Conservation (phyloP, 2,113 vertebrate species). For the Corythoichthys haematopterus region DNA sequence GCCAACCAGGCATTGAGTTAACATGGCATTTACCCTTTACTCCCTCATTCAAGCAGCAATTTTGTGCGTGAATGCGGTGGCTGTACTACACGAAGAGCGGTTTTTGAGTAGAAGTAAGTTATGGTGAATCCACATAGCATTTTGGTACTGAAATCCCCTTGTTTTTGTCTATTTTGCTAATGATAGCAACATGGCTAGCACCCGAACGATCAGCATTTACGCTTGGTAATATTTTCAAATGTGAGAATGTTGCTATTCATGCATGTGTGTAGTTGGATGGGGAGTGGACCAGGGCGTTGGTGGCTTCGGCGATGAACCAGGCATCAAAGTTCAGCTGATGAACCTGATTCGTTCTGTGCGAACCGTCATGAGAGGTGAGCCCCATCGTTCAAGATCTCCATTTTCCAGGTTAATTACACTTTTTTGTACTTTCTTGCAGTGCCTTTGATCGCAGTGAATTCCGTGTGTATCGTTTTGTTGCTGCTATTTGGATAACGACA, state of each 20-base stretch:
- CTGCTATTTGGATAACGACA: conserved; percentile 84
- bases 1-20: conserved; percentile 10
- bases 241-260: background rate
- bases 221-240: too few species aligned
- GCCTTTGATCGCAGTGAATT: conserved; percentile 89
- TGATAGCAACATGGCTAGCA: conserved; percentile 11
- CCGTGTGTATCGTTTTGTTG: conserved; percentile 85
- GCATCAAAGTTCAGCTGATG: conserved; percentile 89
- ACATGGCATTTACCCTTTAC: conserved; percentile 92
- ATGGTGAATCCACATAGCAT: background rate
- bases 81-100: conserved; percentile 91
- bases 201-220: background rate
- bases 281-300: conserved; percentile 90
- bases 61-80: conserved; percentile 86
- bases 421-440: conserved; percentile 65
- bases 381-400: background rate
- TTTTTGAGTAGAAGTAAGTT: conserved; percentile 94
- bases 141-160: background rate
- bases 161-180: background rate
- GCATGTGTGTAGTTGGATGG: conserved; percentile 83
- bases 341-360: conserved; percentile 92
- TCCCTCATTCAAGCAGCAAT: conserved; percentile 86
- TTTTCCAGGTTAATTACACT: too few species aligned
- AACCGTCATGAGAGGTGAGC: conserved; percentile 91
- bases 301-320: conserved; percentile 95